phyloP scores from a whole-genome alignment of 2,888 invertebrate species.

The Lagria hirta region DNA sequence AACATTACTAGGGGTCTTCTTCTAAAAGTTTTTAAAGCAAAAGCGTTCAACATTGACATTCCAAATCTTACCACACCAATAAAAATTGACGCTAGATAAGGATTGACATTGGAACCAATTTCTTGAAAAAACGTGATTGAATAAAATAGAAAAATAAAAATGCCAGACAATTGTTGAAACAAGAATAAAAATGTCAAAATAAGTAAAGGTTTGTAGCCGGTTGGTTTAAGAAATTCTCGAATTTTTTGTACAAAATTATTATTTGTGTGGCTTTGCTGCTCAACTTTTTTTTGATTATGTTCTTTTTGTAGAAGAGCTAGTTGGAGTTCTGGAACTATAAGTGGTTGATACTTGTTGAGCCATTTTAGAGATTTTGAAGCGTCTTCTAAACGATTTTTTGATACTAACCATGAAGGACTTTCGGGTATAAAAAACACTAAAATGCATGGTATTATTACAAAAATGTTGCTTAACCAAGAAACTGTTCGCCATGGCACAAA shows the following conservation, averaged over 20 bases:
- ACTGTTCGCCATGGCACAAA: slow-evolving; percentile 57
- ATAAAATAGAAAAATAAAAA: slow-evolving; percentile 61
- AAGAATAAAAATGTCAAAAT: slow-evolving; percentile 57
- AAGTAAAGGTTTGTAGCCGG: slow-evolving; percentile 59
- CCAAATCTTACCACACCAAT: slow-evolving; percentile 60
- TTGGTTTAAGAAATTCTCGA: slow-evolving; percentile 54
- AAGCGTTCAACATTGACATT: slow-evolving; percentile 61
- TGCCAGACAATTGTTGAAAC: slow-evolving; percentile 61
- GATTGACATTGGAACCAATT: slow-evolving; percentile 51
- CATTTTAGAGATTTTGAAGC: slow-evolving; percentile 56
- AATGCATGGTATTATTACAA: slow-evolving; percentile 55
- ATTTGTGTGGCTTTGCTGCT: slow-evolving; percentile 45
- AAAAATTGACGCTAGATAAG: slow-evolving; percentile 59
- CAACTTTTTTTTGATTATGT: slow-evolving; percentile 55
- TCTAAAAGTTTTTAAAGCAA: slow-evolving; percentile 56
- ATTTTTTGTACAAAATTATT: slow-evolving; percentile 41
- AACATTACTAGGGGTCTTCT: slow-evolving; percentile 58
- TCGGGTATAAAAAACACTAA: slow-evolving; percentile 57
- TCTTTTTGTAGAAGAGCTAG: slow-evolving; percentile 58
- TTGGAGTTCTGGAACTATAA: slow-evolving; percentile 57
- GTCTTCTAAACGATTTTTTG: slow-evolving; percentile 56
- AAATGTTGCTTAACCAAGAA: slow-evolving; percentile 57
- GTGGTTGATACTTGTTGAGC: slow-evolving; percentile 52
- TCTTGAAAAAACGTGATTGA: slow-evolving; percentile 61
- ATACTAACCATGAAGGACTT: slow-evolving; percentile 60